These are phyloP conservation scores for Limnephilus marmoratus DNA, from an alignment of 2,888 invertebrate genomes.

Conservation along the genomic window DNA sequence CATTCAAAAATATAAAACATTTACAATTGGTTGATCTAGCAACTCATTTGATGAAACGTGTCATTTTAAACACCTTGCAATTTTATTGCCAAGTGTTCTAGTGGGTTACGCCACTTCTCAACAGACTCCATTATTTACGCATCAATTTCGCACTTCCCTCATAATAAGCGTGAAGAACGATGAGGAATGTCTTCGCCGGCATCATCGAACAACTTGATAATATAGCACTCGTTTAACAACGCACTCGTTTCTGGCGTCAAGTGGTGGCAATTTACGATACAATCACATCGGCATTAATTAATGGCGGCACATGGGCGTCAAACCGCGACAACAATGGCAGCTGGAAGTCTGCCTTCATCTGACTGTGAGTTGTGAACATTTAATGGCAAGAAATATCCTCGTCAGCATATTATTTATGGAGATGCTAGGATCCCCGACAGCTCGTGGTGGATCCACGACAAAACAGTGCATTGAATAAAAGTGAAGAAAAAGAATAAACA, in stretches of 20 bases:
- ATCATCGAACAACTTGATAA: background rate
- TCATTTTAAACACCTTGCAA: background rate
- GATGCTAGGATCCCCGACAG: background rate
- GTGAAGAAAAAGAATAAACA: too few species aligned
- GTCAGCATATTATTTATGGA: background rate
- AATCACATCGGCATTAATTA: slow-evolving; percentile 42
- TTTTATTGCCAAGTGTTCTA: background rate
- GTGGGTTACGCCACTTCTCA: background rate
- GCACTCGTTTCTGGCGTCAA: slow-evolving; percentile 5
- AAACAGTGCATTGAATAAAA: too few species aligned
- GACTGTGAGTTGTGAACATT: background rate
- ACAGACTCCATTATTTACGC: background rate
- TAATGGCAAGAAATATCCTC: background rate
- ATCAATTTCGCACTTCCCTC: background rate
- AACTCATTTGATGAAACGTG: background rate
- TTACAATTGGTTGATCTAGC: background rate
- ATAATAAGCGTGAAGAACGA: background rate
- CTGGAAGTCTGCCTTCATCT: background rate
- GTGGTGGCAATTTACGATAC: slow-evolving; percentile 41
- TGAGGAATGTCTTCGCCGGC: slow-evolving; percentile 9
- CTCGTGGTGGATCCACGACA: too few species aligned
- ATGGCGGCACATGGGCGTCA: slow-evolving; percentile 34
- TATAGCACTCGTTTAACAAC: background rate
- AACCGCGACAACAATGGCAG: slow-evolving; percentile 13
- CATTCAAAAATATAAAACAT: too few species aligned